Conservation (phyloP, 2,113 vertebrate genomes). For the Peromyscus polionotus region DNA sequence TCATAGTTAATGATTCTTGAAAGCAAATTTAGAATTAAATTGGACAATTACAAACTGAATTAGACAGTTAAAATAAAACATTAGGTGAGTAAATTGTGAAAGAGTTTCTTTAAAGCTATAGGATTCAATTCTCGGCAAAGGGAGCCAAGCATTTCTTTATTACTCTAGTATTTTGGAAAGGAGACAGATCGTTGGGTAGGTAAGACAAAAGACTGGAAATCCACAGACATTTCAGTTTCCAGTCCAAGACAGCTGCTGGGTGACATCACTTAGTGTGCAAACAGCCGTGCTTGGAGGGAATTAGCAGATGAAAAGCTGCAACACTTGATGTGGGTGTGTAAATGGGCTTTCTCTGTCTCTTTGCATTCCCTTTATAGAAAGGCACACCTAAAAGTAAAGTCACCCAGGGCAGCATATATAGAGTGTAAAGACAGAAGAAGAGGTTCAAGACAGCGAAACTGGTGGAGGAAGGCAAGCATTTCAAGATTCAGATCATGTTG, state of each 20-base stretch:
- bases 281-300: slow-evolving; percentile 65
- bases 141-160: slow-evolving; percentile 53
- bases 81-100: slow-evolving; percentile 42
- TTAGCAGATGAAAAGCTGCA: slow-evolving; percentile 73
- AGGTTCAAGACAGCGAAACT: slow-evolving; percentile 33
- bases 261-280: slow-evolving; percentile 68
- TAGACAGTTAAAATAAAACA: slow-evolving; percentile 49
- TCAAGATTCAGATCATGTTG: slow-evolving; percentile 70
- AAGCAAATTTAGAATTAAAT: slow-evolving; percentile 53
- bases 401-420: slow-evolving; percentile 32
- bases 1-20: slow-evolving; percentile 55
- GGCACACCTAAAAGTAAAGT: slow-evolving; percentile 66
- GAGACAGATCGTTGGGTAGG: slow-evolving; percentile 54
- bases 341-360: slow-evolving; percentile 56
- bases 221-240: slow-evolving; percentile 57
- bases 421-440: slow-evolving; percentile 34
- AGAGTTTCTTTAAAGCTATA: slow-evolving; percentile 49
- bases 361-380: slow-evolving; percentile 46
- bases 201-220: slow-evolving; percentile 72
- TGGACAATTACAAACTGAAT: background rate
- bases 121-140: slow-evolving; percentile 47
- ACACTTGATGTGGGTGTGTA: background rate
- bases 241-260: slow-evolving; percentile 75
- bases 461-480: slow-evolving; percentile 64
- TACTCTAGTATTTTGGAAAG: slow-evolving; percentile 53